Base-by-base conservation (phyloP, 2,888 invertebrate genomes). In the Laspeyria flexula region DNA sequence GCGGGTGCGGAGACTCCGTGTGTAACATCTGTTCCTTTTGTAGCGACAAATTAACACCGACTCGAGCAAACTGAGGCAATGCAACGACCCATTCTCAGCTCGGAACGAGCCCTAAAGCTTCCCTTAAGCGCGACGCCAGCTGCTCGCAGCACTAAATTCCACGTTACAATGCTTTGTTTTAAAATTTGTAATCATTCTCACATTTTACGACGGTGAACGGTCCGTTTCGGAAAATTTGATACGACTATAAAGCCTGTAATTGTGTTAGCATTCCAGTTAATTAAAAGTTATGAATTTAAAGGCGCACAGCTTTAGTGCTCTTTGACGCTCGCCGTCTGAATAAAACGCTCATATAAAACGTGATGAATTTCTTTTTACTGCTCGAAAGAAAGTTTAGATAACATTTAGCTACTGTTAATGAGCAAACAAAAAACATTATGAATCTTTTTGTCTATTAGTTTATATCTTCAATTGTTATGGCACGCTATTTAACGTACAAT, bases 211-310 rank as follows among this genome's bases (percentile, higher is more conserved):
- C 82, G 81, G 80, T 79, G 86, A 86, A 88, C 85, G 86, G 89
- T 87, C 90, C 90, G 88, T 90, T 90, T 88, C 86, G 83, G 88
- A 88, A 88, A 89, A 90, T 91, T 90, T 90, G 90, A 91, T 90
- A 88, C 88, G 84, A 86, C 90, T 83, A 88, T 91, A 90, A 91
- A 89, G 79, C 83, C 87, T 86, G 87, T 90, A 87, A 91, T 90
- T 90, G 87, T 88, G 88, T 88, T 86, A 87, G 87, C 86, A 88
- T 87, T 90, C 85, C 84, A 87, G 81, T 90, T 90, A 90, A 91
- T 92, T 91, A 92, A 90, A 90, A 91, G 88, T 90, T 90, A 91
- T 90, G 91, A 91, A 91, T 91, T 91, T 87, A 86, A 88, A 88
- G 83, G 82, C 81, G 77, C 81, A 79, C 80, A 77, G 85, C 79